Base-by-base conservation (phyloP, 37 sponge, comb jelly and placozoan genomes). In the Petrosia ficiformis region DNA sequence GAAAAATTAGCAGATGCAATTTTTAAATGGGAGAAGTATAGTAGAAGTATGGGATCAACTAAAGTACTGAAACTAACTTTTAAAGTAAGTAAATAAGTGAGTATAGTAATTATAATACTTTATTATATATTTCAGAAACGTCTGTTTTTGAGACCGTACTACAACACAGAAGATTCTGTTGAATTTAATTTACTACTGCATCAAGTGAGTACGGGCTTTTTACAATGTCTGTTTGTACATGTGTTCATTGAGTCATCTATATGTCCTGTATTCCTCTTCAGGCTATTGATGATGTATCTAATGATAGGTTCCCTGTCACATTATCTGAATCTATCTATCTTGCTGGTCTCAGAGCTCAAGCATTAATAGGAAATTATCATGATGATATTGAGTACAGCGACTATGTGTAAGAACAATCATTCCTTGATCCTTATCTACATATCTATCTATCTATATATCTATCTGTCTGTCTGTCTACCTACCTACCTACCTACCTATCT, bases 1-100 rank as follows among this genome's bases (percentile, higher is more conserved):
- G 97, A 96, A 82, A 96, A 96, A 67, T 94, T 96, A 61, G 91
- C 97, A 16, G 97, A 96, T 74, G 97, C 94, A 63, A 90, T 96
- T 77, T 96, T 90, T 72, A 96, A 96, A 59, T 96, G 97, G 97
- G 97, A 96, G 86, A 93, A 93, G 79, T 96, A 93, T 67, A 88
- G 94, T 19, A 76, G 84, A 35, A 93, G 85, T 57, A 93, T 91
- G 2, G 79, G 87, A 65, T 84, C 88, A n/a, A 68, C 82, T 22
- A 93, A 87, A 40, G 71, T 60, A 25, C 86, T 96, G 48, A 94
- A 87, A 37, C 86, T 96, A 11, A 96, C 97, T 28, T 96, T 93
- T 83, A 96, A 96, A 89, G 97, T 96, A 73, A 0, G 22, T 33
- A 32, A 16, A 2, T 26, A 25, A 5, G 72, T 42, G 52, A 43